Base-by-base conservation (phyloP, 2,888 invertebrate species). In the Leucozona laternaria region DNA sequence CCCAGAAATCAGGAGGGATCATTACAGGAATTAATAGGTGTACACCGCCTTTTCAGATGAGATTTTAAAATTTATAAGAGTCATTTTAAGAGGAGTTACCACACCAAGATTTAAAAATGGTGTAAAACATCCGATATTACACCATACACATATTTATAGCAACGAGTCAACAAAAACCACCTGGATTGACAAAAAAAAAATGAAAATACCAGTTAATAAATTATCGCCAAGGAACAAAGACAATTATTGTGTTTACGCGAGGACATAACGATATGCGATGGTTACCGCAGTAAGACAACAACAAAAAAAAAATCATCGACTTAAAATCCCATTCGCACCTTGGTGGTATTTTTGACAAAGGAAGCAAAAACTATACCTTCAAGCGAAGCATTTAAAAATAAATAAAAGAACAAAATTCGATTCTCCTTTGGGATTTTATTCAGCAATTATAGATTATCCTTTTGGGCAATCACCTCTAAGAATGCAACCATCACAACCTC, bases 381-480 rank as follows among this genome's bases (percentile, higher is more conserved):
- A 1, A 31, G 17, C 20, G 6, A 22, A 40, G 13, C 8, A 20
- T 2, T 10, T 6, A 20, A 57, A 57, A 11, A n/a, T 2, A 55
- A 72, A 71, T 50, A 78, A 82, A 82, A 79, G 15, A 62, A 62
- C 6, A 66, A 20, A 64, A 60, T 43, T 45, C 22, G 15, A 37
- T 72, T 57, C 73, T 43, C 62, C 60, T 77, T 31, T 28, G 31
- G 70, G 53, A 28, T 64, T 64, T 62, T 17, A 57, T 58, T 45
- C 58, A 77, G 71, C 86, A 82, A 86, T 82, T 86, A 86, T 60
- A 60, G 86, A 86, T 86, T 86, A 86, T 86, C 86, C 86, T 86
- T 78, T 86, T 86, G 82, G 75, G 43, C 82, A 82, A 86, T 77
- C 85, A 82, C 86, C 73, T 86, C 45, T 11, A 58, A 20, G 11